These are phyloP conservation scores for Trissoscelio sp. DNA, from an alignment of 2,888 invertebrate genomes.

Conservation along the genomic window DNA sequence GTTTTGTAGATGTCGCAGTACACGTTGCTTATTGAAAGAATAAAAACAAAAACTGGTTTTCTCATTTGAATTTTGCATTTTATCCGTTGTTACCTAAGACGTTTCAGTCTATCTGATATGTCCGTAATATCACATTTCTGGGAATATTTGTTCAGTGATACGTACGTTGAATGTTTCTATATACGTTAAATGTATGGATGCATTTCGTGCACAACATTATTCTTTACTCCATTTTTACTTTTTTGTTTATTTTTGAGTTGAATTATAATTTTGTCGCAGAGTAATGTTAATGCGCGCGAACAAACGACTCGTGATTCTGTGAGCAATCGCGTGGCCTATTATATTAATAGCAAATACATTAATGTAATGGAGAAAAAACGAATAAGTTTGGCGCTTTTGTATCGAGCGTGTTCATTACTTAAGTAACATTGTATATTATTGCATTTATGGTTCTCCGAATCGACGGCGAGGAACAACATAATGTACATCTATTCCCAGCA, in stretches of 20 bases:
- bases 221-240: slow-evolving; percentile 8
- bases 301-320: slow-evolving; percentile 25
- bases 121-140: slow-evolving; percentile 60
- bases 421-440: slow-evolving; percentile 61
- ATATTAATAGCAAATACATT: slow-evolving; percentile 62
- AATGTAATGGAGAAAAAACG: slow-evolving; percentile 46
- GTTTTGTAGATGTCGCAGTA: neutral
- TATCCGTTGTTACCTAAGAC: slow-evolving; percentile 60
- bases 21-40: slow-evolving; percentile 5
- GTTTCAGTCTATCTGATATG: slow-evolving; percentile 67
- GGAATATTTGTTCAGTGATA: slow-evolving; percentile 54
- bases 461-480: slow-evolving; percentile 34
- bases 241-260: slow-evolving; percentile 8
- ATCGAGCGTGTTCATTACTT: slow-evolving; percentile 51
- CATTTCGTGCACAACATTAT: slow-evolving; percentile 34
- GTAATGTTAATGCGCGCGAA: neutral
- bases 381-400: slow-evolving; percentile 59
- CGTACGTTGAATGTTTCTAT: slow-evolving; percentile 17
- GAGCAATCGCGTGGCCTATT: slow-evolving; percentile 41
- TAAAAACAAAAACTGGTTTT: slow-evolving; percentile 45
- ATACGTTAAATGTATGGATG: slow-evolving; percentile 32
- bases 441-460: slow-evolving; percentile 60
- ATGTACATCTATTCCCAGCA: slow-evolving; percentile 62
- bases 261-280: neutral
- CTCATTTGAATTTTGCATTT: slow-evolving; percentile 68